Evolutionary conservation across 2,113 vertebrate genomes (phyloP).

Genomic region (Lynx canadensis): DNA sequence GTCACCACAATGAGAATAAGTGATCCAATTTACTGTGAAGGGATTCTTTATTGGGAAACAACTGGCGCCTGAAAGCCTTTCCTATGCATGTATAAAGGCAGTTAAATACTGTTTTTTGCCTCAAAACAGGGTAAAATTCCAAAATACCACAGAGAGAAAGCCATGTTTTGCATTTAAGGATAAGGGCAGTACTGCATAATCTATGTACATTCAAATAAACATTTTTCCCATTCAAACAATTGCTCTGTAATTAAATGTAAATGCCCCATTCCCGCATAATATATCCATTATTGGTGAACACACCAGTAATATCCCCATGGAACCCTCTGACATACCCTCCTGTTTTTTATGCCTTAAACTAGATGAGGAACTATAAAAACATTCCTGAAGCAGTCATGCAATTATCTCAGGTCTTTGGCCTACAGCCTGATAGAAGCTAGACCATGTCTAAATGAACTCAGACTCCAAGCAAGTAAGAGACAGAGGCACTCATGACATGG

Average conservation of each 20-base stretch:
- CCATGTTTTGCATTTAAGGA: conserved; percentile 62
- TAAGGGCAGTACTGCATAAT: conserved; percentile 40
- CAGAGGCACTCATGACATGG: neutral
- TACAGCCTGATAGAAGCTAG: conserved; percentile 24
- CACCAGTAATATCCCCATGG: neutral
- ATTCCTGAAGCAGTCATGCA: neutral
- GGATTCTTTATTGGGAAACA: conserved; percentile 7
- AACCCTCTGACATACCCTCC: neutral
- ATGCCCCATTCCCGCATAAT: neutral
- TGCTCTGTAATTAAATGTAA: conserved; percentile 60
- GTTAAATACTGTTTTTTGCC: conserved; percentile 51
- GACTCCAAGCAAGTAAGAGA: neutral
- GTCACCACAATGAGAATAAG: neutral
- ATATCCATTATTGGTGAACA: neutral
- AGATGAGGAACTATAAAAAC: conserved; percentile 14
- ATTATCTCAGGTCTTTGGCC: conserved; percentile 46
- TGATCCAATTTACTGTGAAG: conserved; percentile 10
- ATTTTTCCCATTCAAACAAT: conserved; percentile 43
- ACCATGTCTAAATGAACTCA: conserved; percentile 51
- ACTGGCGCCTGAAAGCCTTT: conserved; percentile 31
- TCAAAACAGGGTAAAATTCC: conserved; percentile 55
- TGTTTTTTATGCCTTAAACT: neutral
- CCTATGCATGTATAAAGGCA: neutral
- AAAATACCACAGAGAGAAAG: conserved; percentile 54
- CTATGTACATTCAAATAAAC: conserved; percentile 51